phyloP scores from a whole-genome alignment of 2,888 invertebrate species.

The Anoplius nigerrimus region DNA sequence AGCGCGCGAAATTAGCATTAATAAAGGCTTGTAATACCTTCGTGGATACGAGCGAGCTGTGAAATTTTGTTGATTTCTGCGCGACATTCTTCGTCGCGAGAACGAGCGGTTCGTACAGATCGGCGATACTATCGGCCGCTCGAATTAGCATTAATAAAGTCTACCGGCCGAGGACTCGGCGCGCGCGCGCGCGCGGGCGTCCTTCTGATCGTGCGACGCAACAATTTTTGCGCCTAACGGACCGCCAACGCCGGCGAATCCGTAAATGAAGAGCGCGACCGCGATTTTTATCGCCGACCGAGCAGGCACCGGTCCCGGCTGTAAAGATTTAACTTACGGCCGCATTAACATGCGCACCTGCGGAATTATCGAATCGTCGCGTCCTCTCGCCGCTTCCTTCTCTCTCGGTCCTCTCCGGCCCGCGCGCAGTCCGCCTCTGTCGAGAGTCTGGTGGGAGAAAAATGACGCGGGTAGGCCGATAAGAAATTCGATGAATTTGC shows the following conservation, averaged over 20 bases:
- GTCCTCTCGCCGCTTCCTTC: neutral
- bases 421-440: too few species aligned
- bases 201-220: neutral
- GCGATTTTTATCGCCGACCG: neutral
- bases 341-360: slow-evolving; percentile 7
- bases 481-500: neutral
- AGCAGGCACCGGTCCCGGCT: neutral
- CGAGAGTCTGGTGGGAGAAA: neutral
- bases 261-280: neutral
- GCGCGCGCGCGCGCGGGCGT: too few species aligned
- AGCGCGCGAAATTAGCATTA: too few species aligned
- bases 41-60: too few species aligned
- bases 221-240: neutral
- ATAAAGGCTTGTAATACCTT: too few species aligned
- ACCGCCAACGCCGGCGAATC: slow-evolving; percentile 5
- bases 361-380: slow-evolving; percentile 7
- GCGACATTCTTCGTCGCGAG: too few species aligned
- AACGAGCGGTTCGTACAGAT: too few species aligned
- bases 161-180: too few species aligned
- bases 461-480: neutral
- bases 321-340: slow-evolving; percentile 1
- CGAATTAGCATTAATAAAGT: too few species aligned
- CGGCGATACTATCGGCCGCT: too few species aligned
- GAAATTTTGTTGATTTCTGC: too few species aligned
- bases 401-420: too few species aligned